These are phyloP conservation scores for Andricus grossulariae DNA, from an alignment of 1,140 invertebrate genomes.

Conservation along the genomic window DNA sequence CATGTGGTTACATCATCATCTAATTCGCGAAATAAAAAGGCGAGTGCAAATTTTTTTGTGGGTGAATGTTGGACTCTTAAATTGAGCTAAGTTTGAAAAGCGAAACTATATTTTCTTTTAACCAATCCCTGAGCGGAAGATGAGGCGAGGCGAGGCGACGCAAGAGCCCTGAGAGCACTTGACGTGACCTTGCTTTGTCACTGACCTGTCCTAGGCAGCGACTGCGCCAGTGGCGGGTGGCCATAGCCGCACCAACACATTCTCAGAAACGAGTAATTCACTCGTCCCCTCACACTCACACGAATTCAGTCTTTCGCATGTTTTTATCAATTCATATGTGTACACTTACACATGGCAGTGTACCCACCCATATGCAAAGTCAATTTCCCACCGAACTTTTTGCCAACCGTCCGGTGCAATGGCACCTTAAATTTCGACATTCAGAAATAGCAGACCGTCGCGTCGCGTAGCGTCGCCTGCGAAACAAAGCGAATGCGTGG, in stretches of 20 bases:
- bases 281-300: conserved; percentile 3
- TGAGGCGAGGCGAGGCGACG: conserved; percentile 12
- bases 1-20: too few species aligned
- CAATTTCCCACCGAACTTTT: conserved; percentile 31
- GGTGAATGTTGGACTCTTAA: background rate
- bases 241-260: conserved; percentile 30
- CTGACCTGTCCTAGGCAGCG: conserved; percentile 69
- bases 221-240: conserved; percentile 40
- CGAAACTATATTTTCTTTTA: conserved; percentile 2
- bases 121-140: conserved; percentile 6
- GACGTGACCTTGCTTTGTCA: conserved; percentile 69
- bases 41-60: background rate
- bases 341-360: background rate
- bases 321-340: background rate
- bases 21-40: too few species aligned
- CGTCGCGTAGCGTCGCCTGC: conserved; percentile 30
- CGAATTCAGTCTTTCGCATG: background rate
- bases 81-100: conserved; percentile 11
- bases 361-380: conserved; percentile 33
- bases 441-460: conserved; percentile 51
- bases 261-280: conserved; percentile 30
- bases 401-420: conserved; percentile 50
- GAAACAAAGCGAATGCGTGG: conserved; percentile 29
- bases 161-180: conserved; percentile 19
- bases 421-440: conserved; percentile 52